These are phyloP conservation scores for Copsychus sechellarum DNA, from an alignment of 2,113 vertebrate genomes.

Conservation along the genomic window DNA sequence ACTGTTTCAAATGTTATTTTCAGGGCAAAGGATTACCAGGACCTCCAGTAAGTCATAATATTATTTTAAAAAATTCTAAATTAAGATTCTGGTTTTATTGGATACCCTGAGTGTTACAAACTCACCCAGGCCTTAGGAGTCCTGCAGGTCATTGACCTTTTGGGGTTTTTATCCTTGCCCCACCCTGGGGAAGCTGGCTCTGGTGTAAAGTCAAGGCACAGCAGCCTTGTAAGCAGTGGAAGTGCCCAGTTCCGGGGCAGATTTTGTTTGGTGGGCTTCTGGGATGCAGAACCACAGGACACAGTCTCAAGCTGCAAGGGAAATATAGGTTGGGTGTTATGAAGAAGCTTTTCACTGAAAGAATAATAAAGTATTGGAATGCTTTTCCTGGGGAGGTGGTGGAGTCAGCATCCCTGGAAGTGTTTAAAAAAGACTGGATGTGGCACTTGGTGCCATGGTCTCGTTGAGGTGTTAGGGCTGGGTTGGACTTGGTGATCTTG, in stretches of 20 bases:
- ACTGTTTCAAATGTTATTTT: conserved; percentile 62
- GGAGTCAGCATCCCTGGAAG: no score
- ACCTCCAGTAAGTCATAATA: conserved; percentile 85
- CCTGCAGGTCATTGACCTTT: background rate
- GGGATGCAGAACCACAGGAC: background rate
- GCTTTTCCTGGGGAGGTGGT: no score
- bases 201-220: background rate
- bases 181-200: background rate
- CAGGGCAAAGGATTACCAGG: conserved; percentile 94
- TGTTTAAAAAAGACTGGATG: no score
- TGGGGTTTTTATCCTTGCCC: background rate
- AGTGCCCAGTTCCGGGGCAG: background rate
- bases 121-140: background rate
- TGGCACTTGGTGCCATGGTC: no score
- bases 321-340: no score
- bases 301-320: no score
- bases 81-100: background rate
- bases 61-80: background rate
- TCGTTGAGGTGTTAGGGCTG: no score
- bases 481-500: no score
- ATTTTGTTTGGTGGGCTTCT: background rate
- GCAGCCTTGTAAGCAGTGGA: background rate
- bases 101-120: background rate
- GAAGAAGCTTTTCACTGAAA: no score
- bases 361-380: no score